These are phyloP conservation scores for Drosophila repletoides DNA, from an alignment of 1,140 invertebrate genomes.

Conservation along the genomic window DNA sequence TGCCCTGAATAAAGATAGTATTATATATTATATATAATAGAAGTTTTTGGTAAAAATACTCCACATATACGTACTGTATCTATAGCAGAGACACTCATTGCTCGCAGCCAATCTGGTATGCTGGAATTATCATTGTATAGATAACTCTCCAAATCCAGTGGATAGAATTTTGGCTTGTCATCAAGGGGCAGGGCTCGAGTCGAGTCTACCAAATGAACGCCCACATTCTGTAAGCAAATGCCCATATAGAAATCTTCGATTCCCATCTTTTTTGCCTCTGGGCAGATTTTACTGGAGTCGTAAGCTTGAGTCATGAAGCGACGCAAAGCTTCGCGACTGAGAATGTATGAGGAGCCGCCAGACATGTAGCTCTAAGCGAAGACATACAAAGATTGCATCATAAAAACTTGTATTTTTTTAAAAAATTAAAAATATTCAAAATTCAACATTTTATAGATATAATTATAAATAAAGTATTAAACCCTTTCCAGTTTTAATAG, in stretches of 20 bases:
- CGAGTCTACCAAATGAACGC: constrained; percentile 85
- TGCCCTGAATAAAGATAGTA: constrained; percentile 18
- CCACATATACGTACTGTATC: constrained; percentile 29
- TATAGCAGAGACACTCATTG: constrained; percentile 43
- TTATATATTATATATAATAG: not conserved
- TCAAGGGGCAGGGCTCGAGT: constrained; percentile 33
- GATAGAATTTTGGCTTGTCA: constrained; percentile 48
- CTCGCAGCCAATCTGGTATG: constrained; percentile 51
- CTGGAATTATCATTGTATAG: constrained; percentile 30
- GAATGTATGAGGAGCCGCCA: constrained; percentile 95
- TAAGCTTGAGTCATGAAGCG: constrained; percentile 89
- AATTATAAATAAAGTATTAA: too few relatives aligned
- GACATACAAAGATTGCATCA: too few relatives aligned
- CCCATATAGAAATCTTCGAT: constrained; percentile 98
- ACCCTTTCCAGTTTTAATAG: too few relatives aligned
- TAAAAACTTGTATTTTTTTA: too few relatives aligned
- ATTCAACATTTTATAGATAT: too few relatives aligned
- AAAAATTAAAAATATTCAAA: too few relatives aligned
- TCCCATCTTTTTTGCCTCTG: constrained; percentile 85
- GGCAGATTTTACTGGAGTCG: constrained; percentile 87
- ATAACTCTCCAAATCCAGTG: constrained; percentile 85
- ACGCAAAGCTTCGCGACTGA: constrained; percentile 90
- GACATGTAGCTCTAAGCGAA: constrained; percentile 94
- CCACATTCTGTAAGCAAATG: constrained; percentile 94
- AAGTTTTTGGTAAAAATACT: not conserved